These are phyloP conservation scores for Macroramphosus scolopax DNA, from an alignment of 2,797 vertebrate genomes.

Conservation along the genomic window DNA sequence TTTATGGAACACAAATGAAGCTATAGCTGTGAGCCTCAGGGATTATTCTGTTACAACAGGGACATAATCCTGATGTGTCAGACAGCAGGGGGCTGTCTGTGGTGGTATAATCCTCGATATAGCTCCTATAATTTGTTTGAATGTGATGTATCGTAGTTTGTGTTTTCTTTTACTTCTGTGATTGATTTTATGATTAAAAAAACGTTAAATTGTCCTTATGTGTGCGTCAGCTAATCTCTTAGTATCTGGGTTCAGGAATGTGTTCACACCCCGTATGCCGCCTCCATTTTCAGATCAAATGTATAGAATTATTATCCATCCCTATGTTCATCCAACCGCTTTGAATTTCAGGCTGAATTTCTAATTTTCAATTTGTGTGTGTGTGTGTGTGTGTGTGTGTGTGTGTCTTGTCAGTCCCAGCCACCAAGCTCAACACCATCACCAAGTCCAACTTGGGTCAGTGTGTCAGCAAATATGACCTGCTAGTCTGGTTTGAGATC, in stretches of 20 bases:
- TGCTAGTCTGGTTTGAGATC: slow-evolving; percentile 99
- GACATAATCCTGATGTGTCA: slow-evolving; percentile 45
- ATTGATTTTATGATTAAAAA: neutral
- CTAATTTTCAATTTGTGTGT: neutral
- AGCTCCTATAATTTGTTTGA: slow-evolving; percentile 13
- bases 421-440: slow-evolving; percentile 94
- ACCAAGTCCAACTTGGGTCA: slow-evolving; percentile 94
- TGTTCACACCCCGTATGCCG: slow-evolving; percentile 1
- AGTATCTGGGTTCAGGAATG: neutral
- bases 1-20: slow-evolving; percentile 13
- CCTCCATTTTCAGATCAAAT: slow-evolving; percentile 5
- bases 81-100: slow-evolving; percentile 37
- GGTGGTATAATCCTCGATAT: slow-evolving; percentile 51
- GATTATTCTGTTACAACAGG: slow-evolving; percentile 39
- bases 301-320: neutral
- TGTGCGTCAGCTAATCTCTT: neutral
- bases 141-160: neutral
- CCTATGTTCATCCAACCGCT: neutral
- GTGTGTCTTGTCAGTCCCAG: slow-evolving; percentile 88
- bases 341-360: neutral
- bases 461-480: slow-evolving; percentile 97
- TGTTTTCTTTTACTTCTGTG: slow-evolving; percentile 5
- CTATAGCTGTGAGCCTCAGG: slow-evolving; percentile 22
- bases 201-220: neutral
- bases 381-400: slow-evolving; percentile 7